A percentile compares a stretch with the other conserved stretches of the same genome.
phyloP scores from a whole-genome alignment of 2,797 vertebrate genomes.

The Loriculus beryllinus region DNA sequence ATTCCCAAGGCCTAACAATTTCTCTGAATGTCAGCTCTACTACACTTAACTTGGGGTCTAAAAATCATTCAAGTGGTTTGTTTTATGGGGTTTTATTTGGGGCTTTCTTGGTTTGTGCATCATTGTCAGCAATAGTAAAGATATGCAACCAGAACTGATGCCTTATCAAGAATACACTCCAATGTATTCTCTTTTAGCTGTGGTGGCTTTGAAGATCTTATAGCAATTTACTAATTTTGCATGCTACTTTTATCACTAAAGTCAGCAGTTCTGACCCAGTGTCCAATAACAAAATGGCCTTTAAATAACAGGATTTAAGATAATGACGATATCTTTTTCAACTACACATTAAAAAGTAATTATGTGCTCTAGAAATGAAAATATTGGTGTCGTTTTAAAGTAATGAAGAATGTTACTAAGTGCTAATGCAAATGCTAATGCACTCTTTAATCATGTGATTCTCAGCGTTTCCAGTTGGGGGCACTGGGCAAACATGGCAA shows the following conservation, averaged over 20 bases:
- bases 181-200: neutral
- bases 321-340: neutral
- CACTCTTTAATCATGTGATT: neutral
- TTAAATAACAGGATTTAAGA: neutral
- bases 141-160: neutral
- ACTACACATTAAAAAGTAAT: neutral
- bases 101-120: neutral
- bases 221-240: too few relatives aligned
- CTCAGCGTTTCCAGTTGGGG: slow-evolving; percentile 41
- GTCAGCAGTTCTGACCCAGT: neutral
- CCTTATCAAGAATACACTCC: neutral
- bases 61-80: neutral
- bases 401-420: neutral
- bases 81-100: neutral
- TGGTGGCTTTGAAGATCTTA: neutral
- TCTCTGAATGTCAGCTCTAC: neutral
- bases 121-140: neutral
- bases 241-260: slow-evolving; percentile 22
- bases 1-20: neutral
- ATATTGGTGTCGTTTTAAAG: neutral
- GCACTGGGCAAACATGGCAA: slow-evolving; percentile 12
- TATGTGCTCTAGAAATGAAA: neutral
- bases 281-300: neutral
- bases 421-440: neutral
- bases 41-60: neutral